A percentile compares a stretch with the other conserved stretches of the same genome.
phyloP scores from a whole-genome alignment of 2,113 vertebrate genomes.

The Cyanoderma ruficeps region DNA sequence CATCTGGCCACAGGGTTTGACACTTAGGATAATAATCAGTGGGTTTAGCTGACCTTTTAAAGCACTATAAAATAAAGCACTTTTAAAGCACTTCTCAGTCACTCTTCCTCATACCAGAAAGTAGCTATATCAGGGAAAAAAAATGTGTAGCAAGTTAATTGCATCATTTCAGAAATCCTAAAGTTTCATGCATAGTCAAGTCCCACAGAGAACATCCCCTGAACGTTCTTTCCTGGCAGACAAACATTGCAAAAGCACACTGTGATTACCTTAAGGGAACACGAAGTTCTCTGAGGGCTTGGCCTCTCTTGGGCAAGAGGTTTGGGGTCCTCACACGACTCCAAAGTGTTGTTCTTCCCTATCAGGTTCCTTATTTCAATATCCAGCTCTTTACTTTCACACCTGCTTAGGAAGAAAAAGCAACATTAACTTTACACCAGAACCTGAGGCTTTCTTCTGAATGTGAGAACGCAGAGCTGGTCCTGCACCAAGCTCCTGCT shows the following conservation, averaged over 20 bases:
- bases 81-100: background rate
- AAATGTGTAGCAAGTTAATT: background rate
- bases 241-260: background rate
- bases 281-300: background rate
- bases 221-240: background rate
- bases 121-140: background rate
- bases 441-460: background rate
- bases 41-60: background rate
- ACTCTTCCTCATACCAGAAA: conserved; percentile 7
- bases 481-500: background rate
- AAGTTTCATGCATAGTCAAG: background rate
- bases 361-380: conserved; percentile 69
- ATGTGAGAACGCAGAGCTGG: background rate
- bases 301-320: background rate
- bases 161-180: conserved; percentile 9
- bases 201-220: background rate
- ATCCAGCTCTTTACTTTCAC: conserved; percentile 76
- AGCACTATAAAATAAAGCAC: background rate
- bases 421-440: background rate
- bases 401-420: conserved; percentile 58
- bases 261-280: conserved; percentile 62
- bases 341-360: conserved; percentile 11
- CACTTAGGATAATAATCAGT: background rate
- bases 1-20: background rate
- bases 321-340: background rate